Base-by-base conservation (phyloP, 1,140 invertebrate species). In the Musca vetustissima region DNA sequence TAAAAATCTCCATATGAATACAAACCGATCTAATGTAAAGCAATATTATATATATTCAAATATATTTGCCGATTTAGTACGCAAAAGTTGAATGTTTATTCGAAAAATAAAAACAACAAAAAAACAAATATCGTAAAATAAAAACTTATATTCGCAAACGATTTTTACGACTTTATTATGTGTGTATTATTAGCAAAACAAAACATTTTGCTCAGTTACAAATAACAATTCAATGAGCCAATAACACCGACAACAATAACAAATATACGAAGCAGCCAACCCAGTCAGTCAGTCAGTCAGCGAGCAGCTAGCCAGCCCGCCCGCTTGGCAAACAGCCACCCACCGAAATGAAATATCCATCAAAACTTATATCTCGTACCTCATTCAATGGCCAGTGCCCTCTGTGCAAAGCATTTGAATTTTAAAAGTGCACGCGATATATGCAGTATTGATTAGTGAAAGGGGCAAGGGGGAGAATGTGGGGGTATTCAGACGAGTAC, bases 101-200 rank as follows among this genome's bases (percentile, higher is more conserved):
- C 57, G 43, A 43, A 61, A 36, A 61, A 36, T n/a, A n/a, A n/a
- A n/a, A n/a, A n/a, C n/a, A n/a, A n/a, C n/a, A n/a, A n/a, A n/a
- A n/a, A n/a, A n/a, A n/a, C n/a, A n/a, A n/a, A n/a, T n/a, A n/a
- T 61, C 57, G 57, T 61, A 61, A 61, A 61, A 52, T n/a, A n/a
- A 61, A 36, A 43, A 9, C 6, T 24, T 53, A 25, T 66, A 49
- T 32, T 66, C 21, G 11, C 47, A 66, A n/a, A 52, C 64, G 43
- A 66, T 66, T 66, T 66, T 66, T 66, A 66, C 64, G 47, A 52
- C 47, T 66, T 50, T 52, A 66, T 50, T 25, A 50, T 66, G 19
- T 49, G 22, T 65, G 15, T 64, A 52, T 52, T 52, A 52, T 52
- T 52, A 52, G 49, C 49, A 52, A 52, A 52, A 52, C 49, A 52